These are phyloP conservation scores for Thymelicus sylvestris DNA, from an alignment of 2,888 invertebrate species.

Conservation along the genomic window DNA sequence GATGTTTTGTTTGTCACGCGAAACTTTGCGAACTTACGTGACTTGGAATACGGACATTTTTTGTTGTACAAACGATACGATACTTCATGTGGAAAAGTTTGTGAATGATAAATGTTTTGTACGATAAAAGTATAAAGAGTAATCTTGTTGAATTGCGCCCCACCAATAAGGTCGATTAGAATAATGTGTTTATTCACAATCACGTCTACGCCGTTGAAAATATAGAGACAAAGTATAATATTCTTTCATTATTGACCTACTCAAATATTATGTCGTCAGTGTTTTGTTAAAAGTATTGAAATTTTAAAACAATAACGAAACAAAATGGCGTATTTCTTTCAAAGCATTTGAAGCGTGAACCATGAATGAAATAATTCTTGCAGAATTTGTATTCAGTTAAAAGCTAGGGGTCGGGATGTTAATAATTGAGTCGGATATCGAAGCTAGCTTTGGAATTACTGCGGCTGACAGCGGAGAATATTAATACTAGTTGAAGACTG, in stretches of 20 bases:
- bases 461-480: constrained; percentile 14
- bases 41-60: constrained; percentile 41
- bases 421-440: constrained; percentile 23
- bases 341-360: constrained; percentile 2
- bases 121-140: constrained; percentile 2
- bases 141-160: background rate
- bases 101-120: constrained; percentile 27
- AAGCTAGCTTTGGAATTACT: constrained; percentile 20
- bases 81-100: constrained; percentile 20
- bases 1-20: constrained; percentile 55
- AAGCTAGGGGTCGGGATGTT: constrained; percentile 9
- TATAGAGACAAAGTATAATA: too few species aligned
- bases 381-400: constrained; percentile 23
- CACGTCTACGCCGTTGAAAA: background rate
- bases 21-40: constrained; percentile 55
- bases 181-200: background rate
- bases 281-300: background rate
- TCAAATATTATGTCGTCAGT: background rate
- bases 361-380: constrained; percentile 4
- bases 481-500: constrained; percentile 15
- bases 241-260: too few species aligned
- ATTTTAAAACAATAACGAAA: background rate
- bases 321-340: background rate
- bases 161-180: background rate
- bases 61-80: constrained; percentile 33